Base-by-base conservation (phyloP, 2,888 invertebrate genomes). In the Empis livida region DNA sequence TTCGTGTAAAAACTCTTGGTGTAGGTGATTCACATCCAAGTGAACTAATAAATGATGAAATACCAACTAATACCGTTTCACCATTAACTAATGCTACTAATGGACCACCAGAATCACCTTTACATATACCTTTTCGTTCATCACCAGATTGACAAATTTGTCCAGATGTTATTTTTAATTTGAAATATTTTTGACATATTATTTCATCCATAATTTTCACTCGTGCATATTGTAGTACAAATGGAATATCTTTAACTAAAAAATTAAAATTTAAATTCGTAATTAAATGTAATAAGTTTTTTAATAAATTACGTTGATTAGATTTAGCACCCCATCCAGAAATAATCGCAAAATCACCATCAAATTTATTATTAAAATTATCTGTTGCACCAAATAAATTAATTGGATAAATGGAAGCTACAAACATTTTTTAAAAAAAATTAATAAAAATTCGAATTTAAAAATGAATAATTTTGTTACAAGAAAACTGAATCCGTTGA, bases 1-100 rank as follows among this genome's bases (percentile, higher is more conserved):
- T 51, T 20, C 67, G 59, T 1, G 65, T 68, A 52, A 64, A 67
- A 3, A 63, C 65, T 31, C 61, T 62, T 13, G 68, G 67, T 54
- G 58, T 65, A 10, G 62, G 61, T 1, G 37, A 20, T 54, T 63
- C 62, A 43, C 68, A 68, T 27, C 67, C 66, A 1, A 62, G 30
- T 13, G 49, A 45, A 49, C 61, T 59, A 23, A 64, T 65, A 39
- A 61, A 68, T 11, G 68, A 65, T 1, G 67, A 62, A 16, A 57
- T 57, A 3, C 67, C 67, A 49, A 68, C 57, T 27, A 67, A 46
- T 15, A 51, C 54, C 3, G 51, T 53, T 27, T 17, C 20, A 15
- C 41, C 45, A 32, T 46, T 52, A 9, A 53, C 57, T 45, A 61
- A 60, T 3, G 41, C 49, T 1, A 63, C 57, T 48, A 68, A 50